phyloP scores from a whole-genome alignment of 1,140 invertebrate genomes.

The Lepeophtheirus salmonis region DNA sequence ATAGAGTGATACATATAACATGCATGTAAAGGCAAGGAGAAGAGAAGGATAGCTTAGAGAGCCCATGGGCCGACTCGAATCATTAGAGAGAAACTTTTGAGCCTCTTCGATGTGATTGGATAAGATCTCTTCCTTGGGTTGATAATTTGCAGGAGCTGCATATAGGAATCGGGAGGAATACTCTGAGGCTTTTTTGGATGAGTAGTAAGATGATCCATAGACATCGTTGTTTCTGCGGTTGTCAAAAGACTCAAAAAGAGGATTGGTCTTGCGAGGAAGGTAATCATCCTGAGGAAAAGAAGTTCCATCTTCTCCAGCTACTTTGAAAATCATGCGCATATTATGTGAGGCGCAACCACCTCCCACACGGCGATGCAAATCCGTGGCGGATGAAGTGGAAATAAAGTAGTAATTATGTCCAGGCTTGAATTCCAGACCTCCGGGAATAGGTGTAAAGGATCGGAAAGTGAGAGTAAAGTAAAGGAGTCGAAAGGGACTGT shows the following conservation, averaged over 20 bases:
- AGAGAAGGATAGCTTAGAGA: background rate
- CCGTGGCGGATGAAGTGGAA: conserved; percentile 72
- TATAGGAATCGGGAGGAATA: background rate
- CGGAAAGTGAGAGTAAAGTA: conserved; percentile 91
- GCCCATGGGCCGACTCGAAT: background rate
- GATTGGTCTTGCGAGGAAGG: background rate
- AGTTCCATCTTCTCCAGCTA: background rate
- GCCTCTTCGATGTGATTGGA: background rate
- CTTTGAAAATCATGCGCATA: conserved; percentile 85
- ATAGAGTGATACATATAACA: too few species aligned
- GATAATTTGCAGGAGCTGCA: background rate
- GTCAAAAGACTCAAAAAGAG: background rate
- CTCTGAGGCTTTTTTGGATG: background rate
- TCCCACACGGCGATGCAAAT: conserved; percentile 68
- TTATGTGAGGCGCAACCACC: conserved; percentile 73
- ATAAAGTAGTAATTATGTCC: conserved; percentile 92
- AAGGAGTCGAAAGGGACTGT: conserved; percentile 73
- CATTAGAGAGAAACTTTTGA: background rate
- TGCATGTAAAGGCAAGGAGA: too few species aligned
- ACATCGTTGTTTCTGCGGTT: background rate
- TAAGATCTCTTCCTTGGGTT: background rate
- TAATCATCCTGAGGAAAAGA: background rate
- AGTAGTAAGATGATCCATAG: background rate
- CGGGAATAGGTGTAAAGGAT: conserved; percentile 83
- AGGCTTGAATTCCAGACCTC: conserved; percentile 76